These are phyloP conservation scores for Microplitis demolitor DNA, from an alignment of 1,140 invertebrate species.

Conservation along the genomic window DNA sequence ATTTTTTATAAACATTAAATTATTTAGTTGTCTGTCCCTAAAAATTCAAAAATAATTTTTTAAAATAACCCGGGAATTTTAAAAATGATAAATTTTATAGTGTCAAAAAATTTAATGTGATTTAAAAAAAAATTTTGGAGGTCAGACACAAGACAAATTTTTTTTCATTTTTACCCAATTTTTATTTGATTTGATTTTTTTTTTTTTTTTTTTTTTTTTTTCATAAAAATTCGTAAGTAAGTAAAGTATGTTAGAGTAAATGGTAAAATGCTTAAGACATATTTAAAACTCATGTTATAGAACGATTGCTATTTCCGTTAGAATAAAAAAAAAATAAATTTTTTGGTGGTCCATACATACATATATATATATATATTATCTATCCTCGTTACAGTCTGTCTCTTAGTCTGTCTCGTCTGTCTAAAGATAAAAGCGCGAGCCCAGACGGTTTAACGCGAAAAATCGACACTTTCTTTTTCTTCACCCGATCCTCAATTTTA, in stretches of 20 bases:
- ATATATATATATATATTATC: no score
- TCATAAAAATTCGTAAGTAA: neutral
- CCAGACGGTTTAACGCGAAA: conserved; percentile 23
- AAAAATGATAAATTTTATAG: no score
- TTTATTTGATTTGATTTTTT: no score
- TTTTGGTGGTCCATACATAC: neutral
- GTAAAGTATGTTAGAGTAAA: neutral
- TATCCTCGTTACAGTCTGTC: neutral
- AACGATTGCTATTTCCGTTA: conserved; percentile 55
- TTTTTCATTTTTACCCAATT: no score
- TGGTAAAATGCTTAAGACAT: conserved; percentile 11
- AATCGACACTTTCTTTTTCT: conserved; percentile 11
- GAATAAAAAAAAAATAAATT: conserved; percentile 22
- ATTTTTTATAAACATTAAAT: no score
- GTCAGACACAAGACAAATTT: no score
- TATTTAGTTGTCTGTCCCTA: no score
- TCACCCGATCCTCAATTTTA: neutral
- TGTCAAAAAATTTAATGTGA: no score
- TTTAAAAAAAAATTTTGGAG: no score
- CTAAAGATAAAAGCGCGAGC: conserved; percentile 53
- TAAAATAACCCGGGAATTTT: no score
- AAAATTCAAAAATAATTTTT: no score
- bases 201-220: no score
- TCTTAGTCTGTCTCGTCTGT: conserved; percentile 28
- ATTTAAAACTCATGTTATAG: conserved; percentile 39